Percentiles rank a stretch among this genome's conserved stretches.
phyloP scores from a whole-genome alignment of 2,888 invertebrate genomes.

The Agonopterix alstromeriana region DNA sequence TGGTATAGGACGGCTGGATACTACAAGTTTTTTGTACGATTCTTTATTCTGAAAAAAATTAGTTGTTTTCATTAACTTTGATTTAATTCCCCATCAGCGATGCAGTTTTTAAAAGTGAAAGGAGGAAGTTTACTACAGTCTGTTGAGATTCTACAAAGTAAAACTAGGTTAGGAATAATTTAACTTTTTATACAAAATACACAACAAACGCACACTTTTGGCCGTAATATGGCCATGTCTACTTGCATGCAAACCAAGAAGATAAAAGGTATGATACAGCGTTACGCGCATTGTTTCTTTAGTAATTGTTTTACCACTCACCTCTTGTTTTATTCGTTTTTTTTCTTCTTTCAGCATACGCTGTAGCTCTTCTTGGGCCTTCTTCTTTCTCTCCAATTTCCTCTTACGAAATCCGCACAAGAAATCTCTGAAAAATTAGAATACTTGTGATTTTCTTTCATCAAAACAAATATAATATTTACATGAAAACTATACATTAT shows the following conservation, averaged over 20 bases:
- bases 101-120: background rate
- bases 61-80: background rate
- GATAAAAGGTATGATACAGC: too few species aligned
- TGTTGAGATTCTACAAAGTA: too few species aligned
- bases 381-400: conserved; percentile 84
- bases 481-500: conserved; percentile 2
- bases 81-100: background rate
- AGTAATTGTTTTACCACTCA: conserved; percentile 24
- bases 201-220: too few species aligned
- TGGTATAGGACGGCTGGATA: conserved; percentile 83
- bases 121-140: too few species aligned
- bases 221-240: too few species aligned
- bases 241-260: too few species aligned
- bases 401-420: conserved; percentile 88
- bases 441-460: background rate
- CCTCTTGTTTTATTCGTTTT: conserved; percentile 85
- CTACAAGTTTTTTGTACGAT: conserved; percentile 83
- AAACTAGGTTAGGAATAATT: too few species aligned
- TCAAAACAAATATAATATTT: too few species aligned
- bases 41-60: conserved; percentile 76
- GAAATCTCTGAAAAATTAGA: conserved; percentile 79
- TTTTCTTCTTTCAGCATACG: conserved; percentile 84
- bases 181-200: too few species aligned
- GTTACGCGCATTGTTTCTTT: too few species aligned
- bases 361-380: conserved; percentile 84